Conservation (phyloP, 2,888 invertebrate species). For the Cerceris ruficornis region DNA sequence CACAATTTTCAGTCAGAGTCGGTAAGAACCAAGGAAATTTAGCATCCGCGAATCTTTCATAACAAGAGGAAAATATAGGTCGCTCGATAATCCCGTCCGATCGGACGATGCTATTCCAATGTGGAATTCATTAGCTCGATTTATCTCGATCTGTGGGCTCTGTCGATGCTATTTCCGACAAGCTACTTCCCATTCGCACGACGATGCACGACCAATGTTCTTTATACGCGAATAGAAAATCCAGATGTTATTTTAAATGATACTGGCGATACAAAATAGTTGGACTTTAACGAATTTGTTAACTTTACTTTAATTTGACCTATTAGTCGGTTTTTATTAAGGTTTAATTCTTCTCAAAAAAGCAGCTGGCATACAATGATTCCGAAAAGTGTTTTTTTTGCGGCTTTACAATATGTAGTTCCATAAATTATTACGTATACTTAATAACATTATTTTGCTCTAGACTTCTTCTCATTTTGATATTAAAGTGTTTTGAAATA, state of each 20-base stretch:
- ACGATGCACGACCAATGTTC: conserved; percentile 39
- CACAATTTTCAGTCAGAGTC: too few relatives aligned
- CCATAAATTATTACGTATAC: too few relatives aligned
- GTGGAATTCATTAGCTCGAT: conserved; percentile 75
- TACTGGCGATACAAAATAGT: conserved; percentile 12
- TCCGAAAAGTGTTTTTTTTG: too few relatives aligned
- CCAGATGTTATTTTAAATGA: conserved; percentile 3
- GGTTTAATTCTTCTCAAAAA: too few relatives aligned
- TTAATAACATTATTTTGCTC: too few relatives aligned
- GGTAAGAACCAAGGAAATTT: conserved; percentile 22
- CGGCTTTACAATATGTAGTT: too few relatives aligned
- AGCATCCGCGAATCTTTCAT: conserved; percentile 49
- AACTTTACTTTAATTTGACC: too few relatives aligned
- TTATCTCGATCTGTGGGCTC: conserved; percentile 66
- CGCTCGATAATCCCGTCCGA: conserved; percentile 74
- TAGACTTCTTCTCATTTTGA: too few relatives aligned
- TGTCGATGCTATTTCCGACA: conserved; percentile 58
- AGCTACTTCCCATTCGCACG: conserved; percentile 50
- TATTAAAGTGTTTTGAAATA: too few relatives aligned
- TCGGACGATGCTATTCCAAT: conserved; percentile 71
- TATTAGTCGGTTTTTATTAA: too few relatives aligned
- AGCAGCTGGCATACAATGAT: too few relatives aligned
- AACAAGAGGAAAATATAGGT: conserved; percentile 69
- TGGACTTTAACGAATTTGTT: too few relatives aligned
- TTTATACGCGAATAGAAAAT: conserved; percentile 36